These are phyloP conservation scores for Epinephelus cyanopodus DNA, from an alignment of 2,113 vertebrate genomes.

Conservation along the genomic window DNA sequence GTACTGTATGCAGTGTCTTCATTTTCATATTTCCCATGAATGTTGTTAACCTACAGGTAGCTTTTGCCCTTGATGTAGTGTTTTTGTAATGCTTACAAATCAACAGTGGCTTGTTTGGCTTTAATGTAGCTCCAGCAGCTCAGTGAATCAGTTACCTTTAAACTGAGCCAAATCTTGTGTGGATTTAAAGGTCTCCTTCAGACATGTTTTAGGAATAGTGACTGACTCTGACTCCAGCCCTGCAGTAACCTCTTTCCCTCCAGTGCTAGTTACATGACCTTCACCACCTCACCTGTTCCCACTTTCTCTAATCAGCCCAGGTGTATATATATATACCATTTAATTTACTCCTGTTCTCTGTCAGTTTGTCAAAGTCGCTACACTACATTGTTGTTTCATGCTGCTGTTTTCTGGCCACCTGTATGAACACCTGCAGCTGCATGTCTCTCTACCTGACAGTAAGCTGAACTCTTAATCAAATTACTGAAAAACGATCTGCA, in stretches of 20 bases:
- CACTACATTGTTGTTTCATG: background rate
- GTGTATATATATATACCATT: background rate
- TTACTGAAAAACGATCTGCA: background rate
- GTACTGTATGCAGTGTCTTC: background rate
- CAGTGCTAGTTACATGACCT: background rate
- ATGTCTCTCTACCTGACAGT: background rate
- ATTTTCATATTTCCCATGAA: background rate
- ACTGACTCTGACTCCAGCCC: background rate
- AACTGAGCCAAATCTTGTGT: background rate
- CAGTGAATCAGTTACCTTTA: background rate
- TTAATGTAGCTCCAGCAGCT: background rate
- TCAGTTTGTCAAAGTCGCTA: background rate
- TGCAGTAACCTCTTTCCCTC: background rate
- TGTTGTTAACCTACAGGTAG: background rate
- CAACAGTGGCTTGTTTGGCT: background rate
- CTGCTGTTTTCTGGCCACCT: background rate
- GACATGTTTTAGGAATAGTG: constrained; percentile 1
- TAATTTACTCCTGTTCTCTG: background rate
- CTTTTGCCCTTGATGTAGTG: background rate
- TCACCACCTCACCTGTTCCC: background rate
- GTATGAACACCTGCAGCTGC: background rate
- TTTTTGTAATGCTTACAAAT: background rate
- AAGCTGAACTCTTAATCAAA: background rate
- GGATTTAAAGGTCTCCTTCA: background rate
- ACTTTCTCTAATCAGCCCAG: background rate